Conservation (phyloP, 2,113 vertebrate genomes). For the Saccopteryx bilineata region DNA sequence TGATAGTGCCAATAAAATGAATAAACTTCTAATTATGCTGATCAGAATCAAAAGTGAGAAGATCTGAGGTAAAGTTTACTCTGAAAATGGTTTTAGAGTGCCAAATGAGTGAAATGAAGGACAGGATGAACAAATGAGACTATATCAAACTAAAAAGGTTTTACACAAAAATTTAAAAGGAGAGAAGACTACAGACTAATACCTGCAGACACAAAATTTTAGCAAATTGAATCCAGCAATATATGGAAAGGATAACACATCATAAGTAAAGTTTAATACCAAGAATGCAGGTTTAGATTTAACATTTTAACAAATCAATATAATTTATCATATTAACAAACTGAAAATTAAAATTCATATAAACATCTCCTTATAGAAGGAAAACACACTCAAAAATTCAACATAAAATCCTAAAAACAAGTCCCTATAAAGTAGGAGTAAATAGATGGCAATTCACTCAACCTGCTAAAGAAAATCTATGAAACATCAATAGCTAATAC, state of each 20-base stretch:
- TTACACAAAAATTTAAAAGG: neutral
- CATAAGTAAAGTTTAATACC: neutral
- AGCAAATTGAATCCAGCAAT: neutral
- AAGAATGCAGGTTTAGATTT: neutral
- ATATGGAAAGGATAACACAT: neutral
- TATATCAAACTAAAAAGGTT: neutral
- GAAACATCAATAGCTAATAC: neutral
- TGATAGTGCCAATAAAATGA: neutral
- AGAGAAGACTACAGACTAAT: neutral
- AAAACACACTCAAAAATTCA: neutral
- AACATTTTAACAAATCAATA: neutral
- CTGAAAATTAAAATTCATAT: neutral
- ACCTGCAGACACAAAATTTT: neutral
- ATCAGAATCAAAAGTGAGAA: neutral
- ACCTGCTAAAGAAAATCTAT: neutral
- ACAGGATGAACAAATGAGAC: no score
- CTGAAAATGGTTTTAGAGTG: neutral
- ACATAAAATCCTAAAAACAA: neutral
- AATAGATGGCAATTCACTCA: neutral
- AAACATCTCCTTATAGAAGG: neutral
- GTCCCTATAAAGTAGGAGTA: neutral
- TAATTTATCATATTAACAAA: neutral
- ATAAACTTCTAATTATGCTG: neutral
- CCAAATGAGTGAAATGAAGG: no score
- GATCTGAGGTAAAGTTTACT: neutral